A percentile compares a stretch with the other conserved stretches of the same genome.
Evolutionary conservation across 2,113 vertebrate genomes (phyloP).

Genomic region (Taxidea taxus): DNA sequence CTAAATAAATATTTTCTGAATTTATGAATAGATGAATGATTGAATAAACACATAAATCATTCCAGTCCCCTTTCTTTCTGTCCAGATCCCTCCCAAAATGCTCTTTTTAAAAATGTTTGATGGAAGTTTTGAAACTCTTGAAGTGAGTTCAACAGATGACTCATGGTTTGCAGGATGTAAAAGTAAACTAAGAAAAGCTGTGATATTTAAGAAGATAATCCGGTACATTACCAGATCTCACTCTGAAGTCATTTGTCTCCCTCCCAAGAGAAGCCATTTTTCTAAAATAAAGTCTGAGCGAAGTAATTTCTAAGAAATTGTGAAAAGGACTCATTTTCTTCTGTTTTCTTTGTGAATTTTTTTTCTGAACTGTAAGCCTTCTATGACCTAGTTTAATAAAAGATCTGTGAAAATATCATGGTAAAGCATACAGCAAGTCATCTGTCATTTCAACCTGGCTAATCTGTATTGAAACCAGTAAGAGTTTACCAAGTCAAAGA

Average conservation of each 20-base stretch:
- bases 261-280: not conserved
- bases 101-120: not conserved
- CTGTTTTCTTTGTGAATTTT: not conserved
- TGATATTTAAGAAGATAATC: slow-evolving; percentile 34
- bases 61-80: not conserved
- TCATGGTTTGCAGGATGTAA: slow-evolving; percentile 44
- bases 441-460: not conserved
- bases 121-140: slow-evolving; percentile 24
- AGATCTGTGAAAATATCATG: not conserved
- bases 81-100: not conserved
- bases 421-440: not conserved
- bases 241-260: slow-evolving; percentile 8
- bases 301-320: slow-evolving; percentile 31
- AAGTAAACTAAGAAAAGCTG: slow-evolving; percentile 54
- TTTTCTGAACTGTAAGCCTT: slow-evolving; percentile 7
- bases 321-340: not conserved
- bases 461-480: not conserved
- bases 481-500: not conserved
- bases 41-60: not conserved
- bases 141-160: slow-evolving; percentile 27
- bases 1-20: not conserved
- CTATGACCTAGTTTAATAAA: slow-evolving; percentile 8
- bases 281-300: slow-evolving; percentile 12
- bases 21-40: not conserved
- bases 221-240: not conserved